phyloP scores from a whole-genome alignment of 2,797 vertebrate genomes.

The Lates japonicus region DNA sequence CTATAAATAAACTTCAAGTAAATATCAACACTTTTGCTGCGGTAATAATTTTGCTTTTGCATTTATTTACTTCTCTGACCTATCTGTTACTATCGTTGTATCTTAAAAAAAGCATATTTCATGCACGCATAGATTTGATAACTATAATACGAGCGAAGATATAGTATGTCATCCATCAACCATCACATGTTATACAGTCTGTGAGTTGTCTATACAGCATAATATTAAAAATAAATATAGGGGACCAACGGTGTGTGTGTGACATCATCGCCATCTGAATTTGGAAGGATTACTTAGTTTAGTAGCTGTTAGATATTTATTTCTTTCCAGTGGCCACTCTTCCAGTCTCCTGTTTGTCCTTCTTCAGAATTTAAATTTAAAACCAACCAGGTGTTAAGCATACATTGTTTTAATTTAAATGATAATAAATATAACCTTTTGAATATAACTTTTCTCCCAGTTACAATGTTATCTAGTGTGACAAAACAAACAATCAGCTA shows the following conservation, averaged over 20 bases:
- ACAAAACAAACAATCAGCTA: slow-evolving; percentile 1
- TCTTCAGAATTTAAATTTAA: slow-evolving; percentile 8
- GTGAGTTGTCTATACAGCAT: not conserved
- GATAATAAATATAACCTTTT: not conserved
- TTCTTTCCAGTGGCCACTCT: not conserved
- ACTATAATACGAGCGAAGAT: not conserved
- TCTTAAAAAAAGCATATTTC: not conserved
- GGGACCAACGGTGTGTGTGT: not conserved
- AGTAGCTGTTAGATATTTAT: slow-evolving; percentile 20
- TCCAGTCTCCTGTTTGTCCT: slow-evolving; percentile 25
- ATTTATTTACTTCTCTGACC: no score
- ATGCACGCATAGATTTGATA: not conserved
- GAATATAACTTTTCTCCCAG: not conserved
- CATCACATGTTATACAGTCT: not conserved
- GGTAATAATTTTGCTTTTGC: no score
- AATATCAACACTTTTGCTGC: no score
- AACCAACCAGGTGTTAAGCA: slow-evolving; percentile 9
- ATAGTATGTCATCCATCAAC: no score
- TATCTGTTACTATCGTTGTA: no score
- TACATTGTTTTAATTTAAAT: slow-evolving; percentile 8
- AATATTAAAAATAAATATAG: not conserved
- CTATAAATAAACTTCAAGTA: no score
- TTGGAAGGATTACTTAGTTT: not conserved
- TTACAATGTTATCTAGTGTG: not conserved
- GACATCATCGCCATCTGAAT: slow-evolving; percentile 14